These are phyloP conservation scores for Polietes domitor DNA, from an alignment of 2,888 invertebrate species.

Conservation along the genomic window DNA sequence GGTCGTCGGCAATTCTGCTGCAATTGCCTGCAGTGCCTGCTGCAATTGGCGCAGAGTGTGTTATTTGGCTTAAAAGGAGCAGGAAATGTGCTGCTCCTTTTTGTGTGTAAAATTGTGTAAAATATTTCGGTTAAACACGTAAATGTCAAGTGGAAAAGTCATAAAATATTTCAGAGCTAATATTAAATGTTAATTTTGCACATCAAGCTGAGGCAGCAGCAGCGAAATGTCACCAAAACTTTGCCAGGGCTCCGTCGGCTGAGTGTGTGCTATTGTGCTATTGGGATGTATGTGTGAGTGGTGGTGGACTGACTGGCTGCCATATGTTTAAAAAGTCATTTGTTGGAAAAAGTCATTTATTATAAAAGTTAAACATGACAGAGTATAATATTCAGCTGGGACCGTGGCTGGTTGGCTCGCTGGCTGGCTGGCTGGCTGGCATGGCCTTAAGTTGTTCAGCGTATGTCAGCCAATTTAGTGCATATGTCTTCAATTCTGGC, in stretches of 20 bases:
- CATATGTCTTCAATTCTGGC: neutral
- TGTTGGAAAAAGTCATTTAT: conserved; percentile 33
- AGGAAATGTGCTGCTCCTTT: neutral
- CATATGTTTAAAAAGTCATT: conserved; percentile 34
- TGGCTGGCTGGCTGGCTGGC: neutral
- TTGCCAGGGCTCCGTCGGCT: neutral
- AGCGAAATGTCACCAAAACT: conserved; percentile 3
- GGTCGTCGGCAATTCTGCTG: too few relatives aligned
- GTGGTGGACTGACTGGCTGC: neutral
- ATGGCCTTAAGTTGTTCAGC: neutral
- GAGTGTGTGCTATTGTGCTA: too few relatives aligned
- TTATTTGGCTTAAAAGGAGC: neutral
- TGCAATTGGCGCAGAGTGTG: neutral
- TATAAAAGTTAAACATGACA: conserved; percentile 19
- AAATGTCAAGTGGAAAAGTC: conserved; percentile 34
- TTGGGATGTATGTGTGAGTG: neutral
- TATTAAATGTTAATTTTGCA: conserved; percentile 35
- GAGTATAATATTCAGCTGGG: conserved; percentile 9
- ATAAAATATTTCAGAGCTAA: conserved; percentile 33
- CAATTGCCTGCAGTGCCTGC: neutral
- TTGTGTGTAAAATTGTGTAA: too few relatives aligned
- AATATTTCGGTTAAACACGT: conserved; percentile 32
- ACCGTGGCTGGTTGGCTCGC: neutral
- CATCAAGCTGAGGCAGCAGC: neutral
- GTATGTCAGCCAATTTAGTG: neutral